Base-by-base conservation (phyloP, 2,113 vertebrate species). In the Cinclus cinclus region DNA sequence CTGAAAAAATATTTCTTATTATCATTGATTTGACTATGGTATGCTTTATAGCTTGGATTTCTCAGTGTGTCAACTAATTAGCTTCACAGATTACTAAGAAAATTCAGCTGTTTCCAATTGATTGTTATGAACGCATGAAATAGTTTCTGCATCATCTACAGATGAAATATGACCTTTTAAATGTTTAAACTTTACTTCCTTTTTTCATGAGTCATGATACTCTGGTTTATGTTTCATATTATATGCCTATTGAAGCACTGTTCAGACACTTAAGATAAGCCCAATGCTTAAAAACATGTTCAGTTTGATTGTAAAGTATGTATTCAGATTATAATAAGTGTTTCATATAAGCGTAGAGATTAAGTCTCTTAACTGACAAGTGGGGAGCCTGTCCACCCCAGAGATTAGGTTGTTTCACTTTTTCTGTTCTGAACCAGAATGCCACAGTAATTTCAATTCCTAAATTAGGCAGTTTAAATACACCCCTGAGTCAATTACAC, bases 31-130 rank as follows among this genome's bases (percentile, higher is more conserved):
- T 96, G 94, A 83, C 50, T 91, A 37, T 46, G n/a, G 67, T 79
- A 35, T 93, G 49, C 46, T 93, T 94, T 80, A 87, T 77, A 79
- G 60, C 68, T 85, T 56, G 44, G 35, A 83, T 95, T 97, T 93
- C 76, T 91, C 65, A 58, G 52, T 80, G 41, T 86, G 58, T 65
- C 87, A 86, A 69, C 81, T 95, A 97, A 95, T 96, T 96, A 97
- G 47, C 50, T 91, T 85, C 96, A 82, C 79, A 89, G 93, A 97
- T 95, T 94, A 62, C 83, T 69, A 93, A 96, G 92, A 94, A 94
- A 93, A 70, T 93, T 76, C 68, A 68, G 9, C 53, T 81, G 78
- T 65, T 94, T 96, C 94, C 55, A 84, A 55, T 50, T 90, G 92
- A 93, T 88, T 89, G 65, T 82, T 94, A 52, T 92, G 18, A 84